Base-by-base conservation (phyloP, 2,113 vertebrate genomes). In the Malurus alboscapulatus region DNA sequence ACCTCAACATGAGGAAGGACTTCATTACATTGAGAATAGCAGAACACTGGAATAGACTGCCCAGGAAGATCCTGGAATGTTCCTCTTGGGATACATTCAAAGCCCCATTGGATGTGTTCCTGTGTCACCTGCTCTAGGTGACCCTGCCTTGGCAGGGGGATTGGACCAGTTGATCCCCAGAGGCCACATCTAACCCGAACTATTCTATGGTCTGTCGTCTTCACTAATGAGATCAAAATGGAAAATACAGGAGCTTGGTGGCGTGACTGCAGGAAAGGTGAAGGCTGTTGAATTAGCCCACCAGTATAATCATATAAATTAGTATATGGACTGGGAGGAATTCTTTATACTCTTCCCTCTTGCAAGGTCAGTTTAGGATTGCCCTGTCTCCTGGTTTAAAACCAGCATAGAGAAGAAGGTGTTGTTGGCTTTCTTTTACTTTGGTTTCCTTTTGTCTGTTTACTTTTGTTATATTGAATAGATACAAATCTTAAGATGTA, bases 71-170 rank as follows among this genome's bases (percentile, higher is more conserved):
- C 12, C 27, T 62, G 5, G 17, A 62, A 19, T 72, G 25, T 71
- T 14, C 10, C 7, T 20, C 10, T 62, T 20, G 17, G 38, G 27
- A 81, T 77, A 59, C 21, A 38, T 29, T 51, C 18, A 51, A 51
- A 66, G n/a, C 10, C 7, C 18, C 32, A 8, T 7, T 6, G 8
- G 36, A n/a, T 1, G 2, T 7, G 7, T 45, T 53, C 38, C 18
- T 12, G 4, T 45, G 14, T 36, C 26, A 32, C 38, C 9, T 68
- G 26, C 38, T 77, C 12, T 38, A 8, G 47, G 12, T 69, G n/a
- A 61, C 24, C 22, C 17, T 77, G 18, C 22, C 18, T 29, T 38
- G 22, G 24, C 21, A 25, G 21, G 12, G 17, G 13, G 14, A 18
- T 50, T n/a, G 45, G 61, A 40, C 32, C 13, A 29, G 36, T 9